A percentile compares a stretch with the other conserved stretches of the same genome.
Evolutionary conservation across 2,888 invertebrate genomes (phyloP).

Genomic region (Perdita meconis): DNA sequence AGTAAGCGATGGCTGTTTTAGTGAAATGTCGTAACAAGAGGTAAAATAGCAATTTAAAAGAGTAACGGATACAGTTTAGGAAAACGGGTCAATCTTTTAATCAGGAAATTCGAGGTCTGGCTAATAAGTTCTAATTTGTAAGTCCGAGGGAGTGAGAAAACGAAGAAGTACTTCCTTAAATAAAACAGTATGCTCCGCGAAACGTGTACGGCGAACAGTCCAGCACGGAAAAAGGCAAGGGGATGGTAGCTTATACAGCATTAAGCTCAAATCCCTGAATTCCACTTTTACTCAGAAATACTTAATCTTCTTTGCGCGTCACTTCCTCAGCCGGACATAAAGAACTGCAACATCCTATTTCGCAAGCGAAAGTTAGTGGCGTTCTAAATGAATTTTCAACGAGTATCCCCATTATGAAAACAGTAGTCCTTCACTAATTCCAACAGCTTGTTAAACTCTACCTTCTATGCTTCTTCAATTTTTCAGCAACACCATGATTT

Average conservation of each 20-base stretch:
- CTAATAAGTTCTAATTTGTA: conserved; percentile 71
- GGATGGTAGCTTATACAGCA: conserved; percentile 60
- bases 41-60: conserved; percentile 15
- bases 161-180: conserved; percentile 69
- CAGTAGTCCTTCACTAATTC: no score
- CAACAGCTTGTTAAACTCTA: no score
- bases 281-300: conserved; percentile 69
- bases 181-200: conserved; percentile 54
- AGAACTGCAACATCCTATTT: conserved; percentile 15
- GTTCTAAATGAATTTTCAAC: not conserved
- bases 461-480: no score
- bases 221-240: conserved; percentile 43
- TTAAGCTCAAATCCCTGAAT: conserved; percentile 69
- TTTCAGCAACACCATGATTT: no score
- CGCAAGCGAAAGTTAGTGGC: conserved; percentile 16
- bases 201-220: conserved; percentile 37
- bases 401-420: no score
- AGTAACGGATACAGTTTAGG: conserved; percentile 35
- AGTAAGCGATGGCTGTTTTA: not conserved
- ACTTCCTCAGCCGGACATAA: conserved; percentile 23
- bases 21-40: conserved; percentile 17
- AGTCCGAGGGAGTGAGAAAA: conserved; percentile 54
- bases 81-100: conserved; percentile 65
- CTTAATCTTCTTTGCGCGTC: conserved; percentile 65
- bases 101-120: conserved; percentile 66